Evolutionary conservation across 2,113 vertebrate species (phyloP).

Genomic region (Syngnathus scovelli): DNA sequence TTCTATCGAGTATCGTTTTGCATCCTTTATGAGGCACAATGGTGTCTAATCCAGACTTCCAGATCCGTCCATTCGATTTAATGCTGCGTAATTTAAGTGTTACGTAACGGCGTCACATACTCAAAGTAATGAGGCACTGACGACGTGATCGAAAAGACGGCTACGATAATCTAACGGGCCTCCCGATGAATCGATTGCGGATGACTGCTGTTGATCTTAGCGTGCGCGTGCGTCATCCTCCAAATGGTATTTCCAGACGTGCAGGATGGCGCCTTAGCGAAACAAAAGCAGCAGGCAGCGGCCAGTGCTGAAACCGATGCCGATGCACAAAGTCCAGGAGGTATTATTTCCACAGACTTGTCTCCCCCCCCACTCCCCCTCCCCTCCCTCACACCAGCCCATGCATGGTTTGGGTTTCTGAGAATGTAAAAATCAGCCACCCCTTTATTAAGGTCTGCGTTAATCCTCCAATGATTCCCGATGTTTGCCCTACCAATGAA

Average conservation of each 20-base stretch:
- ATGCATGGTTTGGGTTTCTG: constrained; percentile 34
- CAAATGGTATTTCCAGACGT: constrained; percentile 68
- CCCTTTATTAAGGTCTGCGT: constrained; percentile 7
- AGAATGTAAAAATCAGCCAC: too few relatives aligned
- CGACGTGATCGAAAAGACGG: not conserved
- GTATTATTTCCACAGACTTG: constrained; percentile 55
- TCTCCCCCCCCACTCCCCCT: constrained; percentile 22
- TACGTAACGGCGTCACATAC: not conserved
- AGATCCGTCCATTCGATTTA: not conserved
- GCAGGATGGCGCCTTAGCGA: constrained; percentile 67
- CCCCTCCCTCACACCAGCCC: constrained; percentile 25
- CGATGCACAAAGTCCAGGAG: constrained; percentile 65
- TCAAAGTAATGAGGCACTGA: not conserved
- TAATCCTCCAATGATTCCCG: constrained; percentile 23
- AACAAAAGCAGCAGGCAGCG: constrained; percentile 65
- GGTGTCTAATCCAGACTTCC: not conserved
- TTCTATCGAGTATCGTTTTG: not conserved
- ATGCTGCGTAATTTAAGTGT: not conserved
- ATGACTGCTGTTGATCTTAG: not conserved
- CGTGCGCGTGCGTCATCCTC: not conserved
- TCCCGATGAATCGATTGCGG: not conserved
- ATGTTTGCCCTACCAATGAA: constrained; percentile 35
- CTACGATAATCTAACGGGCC: not conserved
- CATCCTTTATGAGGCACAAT: not conserved
- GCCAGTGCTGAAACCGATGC: constrained; percentile 56